Evolutionary conservation across 2,888 invertebrate species (phyloP).

Genomic region (Physocephala rufipes): DNA sequence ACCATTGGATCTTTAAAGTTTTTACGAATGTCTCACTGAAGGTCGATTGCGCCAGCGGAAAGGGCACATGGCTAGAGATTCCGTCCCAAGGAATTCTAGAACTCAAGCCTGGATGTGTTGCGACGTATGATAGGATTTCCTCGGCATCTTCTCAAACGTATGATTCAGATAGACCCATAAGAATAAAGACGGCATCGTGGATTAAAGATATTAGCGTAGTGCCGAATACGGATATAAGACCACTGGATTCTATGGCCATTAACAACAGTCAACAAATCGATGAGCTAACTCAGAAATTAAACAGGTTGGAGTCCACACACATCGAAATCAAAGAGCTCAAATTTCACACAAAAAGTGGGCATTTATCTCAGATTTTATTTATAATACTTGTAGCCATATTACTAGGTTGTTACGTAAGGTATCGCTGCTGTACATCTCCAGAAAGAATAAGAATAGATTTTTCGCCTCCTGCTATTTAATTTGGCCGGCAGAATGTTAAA

Average conservation of each 20-base stretch:
- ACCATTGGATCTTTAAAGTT: background rate
- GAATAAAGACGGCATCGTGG: background rate
- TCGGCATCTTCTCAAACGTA: background rate
- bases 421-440: slow-evolving; percentile 1
- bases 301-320: background rate
- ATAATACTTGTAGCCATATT: background rate
- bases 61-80: background rate
- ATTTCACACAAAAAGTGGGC: slow-evolving; percentile 2
- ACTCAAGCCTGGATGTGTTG: background rate
- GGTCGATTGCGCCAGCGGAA: background rate
- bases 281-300: slow-evolving; percentile 1
- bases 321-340: background rate
- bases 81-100: slow-evolving; percentile 2
- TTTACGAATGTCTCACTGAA: background rate
- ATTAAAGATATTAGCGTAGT: background rate
- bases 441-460: background rate
- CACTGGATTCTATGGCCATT: background rate
- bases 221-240: background rate
- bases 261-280: slow-evolving; percentile 9
- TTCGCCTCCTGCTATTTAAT: background rate
- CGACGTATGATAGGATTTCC: background rate
- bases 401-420: background rate
- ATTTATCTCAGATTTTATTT: background rate
- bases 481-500: slow-evolving; percentile 8
- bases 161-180: background rate